phyloP scores from a whole-genome alignment of 2,797 vertebrate genomes.

The Cheirogaleus major region DNA sequence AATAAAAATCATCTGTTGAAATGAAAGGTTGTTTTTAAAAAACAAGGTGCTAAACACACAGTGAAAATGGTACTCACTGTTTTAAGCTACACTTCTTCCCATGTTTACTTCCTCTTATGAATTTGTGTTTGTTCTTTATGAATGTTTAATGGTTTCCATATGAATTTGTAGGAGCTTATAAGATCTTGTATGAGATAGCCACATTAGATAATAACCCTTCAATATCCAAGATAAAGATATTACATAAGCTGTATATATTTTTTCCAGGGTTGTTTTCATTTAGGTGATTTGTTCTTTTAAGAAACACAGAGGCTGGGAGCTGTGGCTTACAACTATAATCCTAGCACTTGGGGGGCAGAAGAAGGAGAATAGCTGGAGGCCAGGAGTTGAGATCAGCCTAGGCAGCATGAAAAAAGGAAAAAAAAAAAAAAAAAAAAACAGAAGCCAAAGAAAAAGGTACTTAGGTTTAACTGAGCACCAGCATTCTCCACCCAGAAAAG shows the following conservation, averaged over 20 bases:
- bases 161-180: not conserved
- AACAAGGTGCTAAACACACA: not conserved
- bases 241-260: not conserved
- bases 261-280: not conserved
- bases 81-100: not conserved
- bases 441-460: not conserved
- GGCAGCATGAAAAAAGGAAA: not conserved
- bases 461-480: not conserved
- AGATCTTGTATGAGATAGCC: not conserved
- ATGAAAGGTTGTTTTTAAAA: not conserved
- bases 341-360: too few relatives aligned
- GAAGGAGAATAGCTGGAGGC: too few relatives aligned
- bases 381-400: not conserved
- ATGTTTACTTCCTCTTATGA: not conserved
- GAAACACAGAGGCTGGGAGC: not conserved
- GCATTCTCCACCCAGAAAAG: not conserved
- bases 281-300: not conserved
- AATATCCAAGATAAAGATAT: not conserved
- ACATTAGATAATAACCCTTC: not conserved
- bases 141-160: not conserved
- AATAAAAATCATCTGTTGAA: constrained; percentile 6
- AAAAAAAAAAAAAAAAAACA: not conserved
- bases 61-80: not conserved
- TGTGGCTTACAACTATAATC: not conserved
- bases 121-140: not conserved